Base-by-base conservation (phyloP, 2,888 invertebrate species). In the Euproctis similis region DNA sequence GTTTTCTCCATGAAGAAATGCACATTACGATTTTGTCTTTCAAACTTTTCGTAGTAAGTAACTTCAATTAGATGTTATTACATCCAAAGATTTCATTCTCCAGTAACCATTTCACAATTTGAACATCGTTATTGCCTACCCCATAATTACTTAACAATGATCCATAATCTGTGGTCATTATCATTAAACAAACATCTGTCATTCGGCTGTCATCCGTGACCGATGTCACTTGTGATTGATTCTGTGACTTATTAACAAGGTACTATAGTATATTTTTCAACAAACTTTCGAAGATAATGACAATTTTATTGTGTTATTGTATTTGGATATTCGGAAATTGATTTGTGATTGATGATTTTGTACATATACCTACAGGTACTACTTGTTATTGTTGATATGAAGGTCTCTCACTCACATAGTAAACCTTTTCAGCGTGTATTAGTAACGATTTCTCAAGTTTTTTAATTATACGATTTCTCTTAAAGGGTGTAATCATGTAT, bases 181-280 rank as follows among this genome's bases (percentile, higher is more conserved):
- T 50, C n/a, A n/a, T 14, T 47, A 47, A 42, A 26, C 24, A 31
- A 6, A 26, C 44, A 49, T 50, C 44, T 44, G 44, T 46, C 49
- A 46, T 44, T 24, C 25, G 11, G 7, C 20, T 33, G 25, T 33
- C 33, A 35, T 24, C 30, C 31, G 28, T 37, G 24, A 39, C 24
- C n/a, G 12, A 12, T 25, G 11, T 17, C 5, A 5, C 7, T n/a
- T 5, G 1, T 14, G 30, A 9, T 27, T n/a, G 12, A 40, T 5
- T 18, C 11, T 26, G 21, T 3, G 33, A 14, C 27, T 29, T 49
- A 23, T 6, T 0, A 1, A 4, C 4, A 31, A 1, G 7, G 0
- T 0, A 0, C n/a, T 48, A 43, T 12, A 14, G 24, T 28, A 2
- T 0, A 9, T 20, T 36, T 33, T 12, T 8, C 19, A 26, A 12